Percentiles rank a stretch among this genome's conserved stretches.
Evolutionary conservation across 2,113 vertebrate species (phyloP).

Genomic region (Nipponia nippon): DNA sequence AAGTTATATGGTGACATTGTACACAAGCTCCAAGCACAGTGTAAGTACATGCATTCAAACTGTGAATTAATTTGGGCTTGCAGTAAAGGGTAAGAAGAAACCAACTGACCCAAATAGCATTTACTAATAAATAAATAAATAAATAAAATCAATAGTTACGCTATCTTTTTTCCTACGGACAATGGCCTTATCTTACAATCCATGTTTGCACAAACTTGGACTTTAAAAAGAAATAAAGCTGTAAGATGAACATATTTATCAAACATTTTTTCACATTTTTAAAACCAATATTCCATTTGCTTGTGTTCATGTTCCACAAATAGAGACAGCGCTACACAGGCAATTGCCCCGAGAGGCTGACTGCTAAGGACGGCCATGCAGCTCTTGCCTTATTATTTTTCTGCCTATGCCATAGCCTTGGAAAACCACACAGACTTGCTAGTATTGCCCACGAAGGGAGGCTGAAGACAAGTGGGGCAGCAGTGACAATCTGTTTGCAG

Average conservation of each 20-base stretch:
- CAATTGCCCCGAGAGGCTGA: not conserved
- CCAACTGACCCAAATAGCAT: not conserved
- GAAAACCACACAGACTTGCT: not conserved
- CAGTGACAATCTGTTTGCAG: not conserved
- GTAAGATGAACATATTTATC: not conserved
- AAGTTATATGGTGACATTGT: not conserved
- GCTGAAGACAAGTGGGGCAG: not conserved
- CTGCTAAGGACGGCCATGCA: not conserved
- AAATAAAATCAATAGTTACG: not conserved
- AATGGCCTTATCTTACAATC: not conserved
- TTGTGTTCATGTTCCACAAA: not conserved
- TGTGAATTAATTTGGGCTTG: not conserved
- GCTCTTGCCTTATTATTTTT: not conserved
- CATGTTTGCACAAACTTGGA: not conserved
- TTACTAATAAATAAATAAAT: not conserved
- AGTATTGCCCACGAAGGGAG: not conserved
- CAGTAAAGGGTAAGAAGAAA: not conserved
- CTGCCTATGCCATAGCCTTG: not conserved
- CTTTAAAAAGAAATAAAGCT: not conserved
- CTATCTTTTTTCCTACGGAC: not conserved
- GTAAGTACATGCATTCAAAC: not conserved
- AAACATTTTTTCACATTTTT: not conserved
- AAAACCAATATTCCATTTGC: not conserved
- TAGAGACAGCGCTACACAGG: not conserved
- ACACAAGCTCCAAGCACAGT: not conserved